Conservation (phyloP, 2,797 vertebrate species). For the Rhinichthys osculus region DNA sequence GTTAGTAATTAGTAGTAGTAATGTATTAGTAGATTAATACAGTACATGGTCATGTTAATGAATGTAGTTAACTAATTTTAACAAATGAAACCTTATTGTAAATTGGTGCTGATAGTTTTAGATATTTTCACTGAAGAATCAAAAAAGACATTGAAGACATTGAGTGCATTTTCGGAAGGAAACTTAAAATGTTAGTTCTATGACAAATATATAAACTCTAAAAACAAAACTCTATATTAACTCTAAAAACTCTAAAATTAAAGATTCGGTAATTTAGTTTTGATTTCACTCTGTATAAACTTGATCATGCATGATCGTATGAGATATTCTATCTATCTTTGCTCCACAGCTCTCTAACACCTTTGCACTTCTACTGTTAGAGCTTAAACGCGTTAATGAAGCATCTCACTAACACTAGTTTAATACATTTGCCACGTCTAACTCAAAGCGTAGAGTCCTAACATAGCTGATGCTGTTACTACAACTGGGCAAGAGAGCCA, state of each 20-base stretch:
- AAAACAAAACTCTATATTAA: neutral
- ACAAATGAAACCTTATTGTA: neutral
- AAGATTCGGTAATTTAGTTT: neutral
- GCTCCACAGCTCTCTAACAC: slow-evolving; percentile 35
- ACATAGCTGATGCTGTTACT: slow-evolving; percentile 37
- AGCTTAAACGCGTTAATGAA: slow-evolving; percentile 46
- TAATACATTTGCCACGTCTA: slow-evolving; percentile 55
- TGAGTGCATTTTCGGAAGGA: neutral
- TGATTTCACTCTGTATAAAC: neutral
- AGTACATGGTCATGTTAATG: neutral
- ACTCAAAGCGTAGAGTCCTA: slow-evolving; percentile 38
- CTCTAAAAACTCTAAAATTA: neutral
- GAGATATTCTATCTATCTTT: slow-evolving; percentile 13
- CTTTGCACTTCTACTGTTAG: slow-evolving; percentile 33
- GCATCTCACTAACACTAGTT: slow-evolving; percentile 54
- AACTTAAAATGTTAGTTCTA: neutral
- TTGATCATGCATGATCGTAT: neutral
- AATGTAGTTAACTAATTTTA: neutral
- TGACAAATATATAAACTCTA: neutral
- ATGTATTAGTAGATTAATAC: neutral
- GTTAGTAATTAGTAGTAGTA: neutral
- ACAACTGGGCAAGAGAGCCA: slow-evolving; percentile 33
- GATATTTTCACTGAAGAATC: neutral
- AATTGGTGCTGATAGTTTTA: neutral
- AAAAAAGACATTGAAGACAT: neutral